Evolutionary conservation across 2,113 vertebrate genomes (phyloP).

Genomic region (Ptilonorhynchus violaceus): DNA sequence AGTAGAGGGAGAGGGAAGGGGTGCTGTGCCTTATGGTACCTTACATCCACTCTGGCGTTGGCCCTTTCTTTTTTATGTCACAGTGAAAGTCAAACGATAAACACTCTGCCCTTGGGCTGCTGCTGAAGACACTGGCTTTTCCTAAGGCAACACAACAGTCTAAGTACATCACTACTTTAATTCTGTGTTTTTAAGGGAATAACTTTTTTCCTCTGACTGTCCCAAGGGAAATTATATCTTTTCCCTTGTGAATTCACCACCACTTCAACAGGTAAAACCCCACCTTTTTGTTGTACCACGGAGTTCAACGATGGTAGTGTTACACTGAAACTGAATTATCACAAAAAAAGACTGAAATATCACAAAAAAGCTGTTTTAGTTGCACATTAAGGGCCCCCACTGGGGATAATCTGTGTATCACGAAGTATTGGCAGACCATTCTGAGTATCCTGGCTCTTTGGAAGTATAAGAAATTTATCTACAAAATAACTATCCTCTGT

Average conservation of each 20-base stretch:
- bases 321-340: neutral
- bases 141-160: neutral
- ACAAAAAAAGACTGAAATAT: neutral
- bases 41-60: neutral
- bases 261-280: neutral
- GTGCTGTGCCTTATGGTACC: neutral
- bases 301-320: neutral
- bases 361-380: neutral
- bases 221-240: neutral
- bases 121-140: neutral
- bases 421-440: neutral
- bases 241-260: neutral
- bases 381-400: neutral
- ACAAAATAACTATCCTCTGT: neutral
- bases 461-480: neutral
- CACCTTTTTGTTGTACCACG: fast-evolving
- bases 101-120: neutral
- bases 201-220: neutral
- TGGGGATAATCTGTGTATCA: neutral
- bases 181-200: neutral
- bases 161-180: neutral
- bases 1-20: neutral
- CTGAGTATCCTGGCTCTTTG: neutral
- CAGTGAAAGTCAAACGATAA: neutral
- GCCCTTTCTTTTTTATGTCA: neutral